Conservation (phyloP, 2,888 invertebrate species). For the Meloe dianella region DNA sequence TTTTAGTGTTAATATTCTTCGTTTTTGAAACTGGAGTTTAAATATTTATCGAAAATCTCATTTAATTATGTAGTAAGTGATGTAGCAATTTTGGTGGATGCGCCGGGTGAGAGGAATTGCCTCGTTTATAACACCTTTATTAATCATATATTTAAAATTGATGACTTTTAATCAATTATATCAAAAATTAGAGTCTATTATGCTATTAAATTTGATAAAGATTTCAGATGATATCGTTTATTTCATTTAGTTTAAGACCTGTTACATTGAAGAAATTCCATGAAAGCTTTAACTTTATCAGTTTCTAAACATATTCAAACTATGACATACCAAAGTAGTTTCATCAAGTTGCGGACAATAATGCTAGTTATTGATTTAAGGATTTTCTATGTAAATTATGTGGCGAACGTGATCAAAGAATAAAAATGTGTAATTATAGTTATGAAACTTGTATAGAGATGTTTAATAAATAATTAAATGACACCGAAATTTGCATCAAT, state of each 20-base stretch:
- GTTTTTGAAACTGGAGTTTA: too few relatives aligned
- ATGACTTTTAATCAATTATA: background rate
- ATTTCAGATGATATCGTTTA: background rate
- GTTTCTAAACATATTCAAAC: background rate
- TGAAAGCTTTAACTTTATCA: constrained; percentile 1
- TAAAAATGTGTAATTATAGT: background rate
- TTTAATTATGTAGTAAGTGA: background rate
- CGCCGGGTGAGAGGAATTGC: background rate
- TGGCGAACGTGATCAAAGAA: background rate
- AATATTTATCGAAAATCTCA: too few relatives aligned
- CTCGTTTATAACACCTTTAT: background rate
- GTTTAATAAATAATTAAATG: constrained; percentile 22
- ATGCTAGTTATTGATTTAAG: background rate
- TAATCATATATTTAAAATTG: background rate
- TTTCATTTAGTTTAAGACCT: background rate
- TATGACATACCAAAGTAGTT: background rate
- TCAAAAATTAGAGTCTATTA: background rate
- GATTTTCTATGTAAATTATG: background rate
- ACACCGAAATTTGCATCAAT: constrained; percentile 19
- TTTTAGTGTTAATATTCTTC: too few relatives aligned
- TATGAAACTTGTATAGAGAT: too few relatives aligned
- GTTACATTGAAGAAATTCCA: constrained; percentile 8
- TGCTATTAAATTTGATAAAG: background rate
- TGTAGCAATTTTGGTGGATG: background rate
- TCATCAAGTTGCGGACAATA: background rate